Percentiles rank a stretch among this genome's conserved stretches.
phyloP scores from a whole-genome alignment of 2,113 vertebrate species.

The Myotis davidii region DNA sequence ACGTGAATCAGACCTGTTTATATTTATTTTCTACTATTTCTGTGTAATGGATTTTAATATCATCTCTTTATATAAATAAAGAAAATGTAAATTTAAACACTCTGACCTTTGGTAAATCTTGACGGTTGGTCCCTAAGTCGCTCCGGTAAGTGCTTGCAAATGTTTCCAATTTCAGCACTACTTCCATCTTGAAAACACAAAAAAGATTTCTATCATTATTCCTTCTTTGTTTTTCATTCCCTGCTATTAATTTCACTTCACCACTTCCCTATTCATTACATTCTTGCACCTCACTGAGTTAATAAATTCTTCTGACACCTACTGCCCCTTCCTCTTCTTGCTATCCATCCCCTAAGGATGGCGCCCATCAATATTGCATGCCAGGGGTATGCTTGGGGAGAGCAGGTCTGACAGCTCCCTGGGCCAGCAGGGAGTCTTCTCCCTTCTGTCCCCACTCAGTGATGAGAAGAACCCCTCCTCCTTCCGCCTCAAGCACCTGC shows the following conservation, averaged over 20 bases:
- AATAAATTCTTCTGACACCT: conserved; percentile 64
- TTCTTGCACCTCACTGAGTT: conserved; percentile 64
- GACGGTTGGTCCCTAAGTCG: background rate
- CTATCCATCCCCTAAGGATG: conserved; percentile 4
- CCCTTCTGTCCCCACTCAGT: conserved; percentile 59
- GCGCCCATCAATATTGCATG: conserved; percentile 65
- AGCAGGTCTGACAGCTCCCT: conserved; percentile 23
- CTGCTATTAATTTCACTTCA: conserved; percentile 25
- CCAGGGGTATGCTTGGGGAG: conserved; percentile 48
- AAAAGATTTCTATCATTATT: conserved; percentile 38
- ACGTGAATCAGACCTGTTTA: background rate
- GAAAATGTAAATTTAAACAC: background rate
- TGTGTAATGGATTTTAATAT: background rate
- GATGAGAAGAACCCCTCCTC: conserved; percentile 32
- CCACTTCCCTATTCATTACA: conserved; percentile 59
- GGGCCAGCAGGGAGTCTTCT: conserved; percentile 46
- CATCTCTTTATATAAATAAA: background rate
- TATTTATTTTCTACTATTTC: background rate
- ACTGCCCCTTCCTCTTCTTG: background rate
- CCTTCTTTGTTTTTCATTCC: conserved; percentile 50
- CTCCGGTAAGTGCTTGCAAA: background rate
- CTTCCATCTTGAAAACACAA: conserved; percentile 10
- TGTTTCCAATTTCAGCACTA: conserved; percentile 26
- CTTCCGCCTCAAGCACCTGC: background rate
- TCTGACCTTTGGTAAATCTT: conserved; percentile 3